Evolutionary conservation across 2,797 vertebrate species (phyloP), one percentile per base, ranked within the genome.

Genomic region (Arrhamphus sclerolepis): DNA sequence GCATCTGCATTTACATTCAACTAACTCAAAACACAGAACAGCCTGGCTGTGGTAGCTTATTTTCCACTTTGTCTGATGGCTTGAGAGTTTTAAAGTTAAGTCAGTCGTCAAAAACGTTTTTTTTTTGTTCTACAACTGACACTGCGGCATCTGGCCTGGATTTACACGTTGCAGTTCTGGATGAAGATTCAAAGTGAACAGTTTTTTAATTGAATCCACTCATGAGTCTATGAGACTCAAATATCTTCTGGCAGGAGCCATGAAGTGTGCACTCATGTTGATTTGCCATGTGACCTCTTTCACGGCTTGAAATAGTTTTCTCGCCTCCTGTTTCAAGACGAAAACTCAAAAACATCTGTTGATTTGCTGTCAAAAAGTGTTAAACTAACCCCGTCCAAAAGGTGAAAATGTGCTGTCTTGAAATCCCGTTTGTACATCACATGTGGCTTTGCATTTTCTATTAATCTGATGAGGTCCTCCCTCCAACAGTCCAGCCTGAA

Each of bases 151-250:
- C 89, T 92, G 90, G 83, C 77, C 62, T 58, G 62, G 78, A 87
- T 89, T 91, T 82, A 64, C 80, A 70, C 67, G 22, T 49, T 59
- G 50, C 73, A 81, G 85, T 61, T 76, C 79, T 90, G 83, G 86
- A 86, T 51, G 62, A 17, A 66, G 77, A 89, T 86, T 86, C 84
- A 89, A 89, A 89, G 82, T 80, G 62, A 65, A 28, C 56, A 74
- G 60, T 84, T 87, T 49, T 89, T 77, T 85, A 86, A 88, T 87
- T 80, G 69, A 87, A 88, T 86, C 82, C 80, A 86, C 70, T 83
- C 84, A 39, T 59, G 87, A 77, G 78, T 68, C 82, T 62, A 74
- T 55, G 73, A 87, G 80, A 81, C 81, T 84, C 75, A 88, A 85
- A 87, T 69, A 70, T 85, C 62, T 83, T 67, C 66, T 84, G 84